Evolutionary conservation across 2,797 vertebrate genomes (phyloP).

Genomic region (Hypotaenidia philippensis): DNA sequence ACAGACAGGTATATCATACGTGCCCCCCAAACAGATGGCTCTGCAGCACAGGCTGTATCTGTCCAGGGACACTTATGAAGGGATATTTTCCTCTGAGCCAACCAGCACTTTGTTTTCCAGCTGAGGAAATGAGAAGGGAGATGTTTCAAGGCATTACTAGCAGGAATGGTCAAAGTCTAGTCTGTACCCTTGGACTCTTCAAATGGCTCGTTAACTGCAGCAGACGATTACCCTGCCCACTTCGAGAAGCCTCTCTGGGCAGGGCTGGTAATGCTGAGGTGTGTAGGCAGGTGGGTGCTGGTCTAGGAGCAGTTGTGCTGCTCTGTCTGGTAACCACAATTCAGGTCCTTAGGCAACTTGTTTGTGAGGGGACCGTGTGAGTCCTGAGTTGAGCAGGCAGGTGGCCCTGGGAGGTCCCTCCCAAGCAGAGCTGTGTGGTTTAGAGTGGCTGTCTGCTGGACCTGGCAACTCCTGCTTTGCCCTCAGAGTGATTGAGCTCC

Average conservation of each 20-base stretch:
- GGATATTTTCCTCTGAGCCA: not conserved
- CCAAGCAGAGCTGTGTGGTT: not conserved
- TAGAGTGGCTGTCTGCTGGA: not conserved
- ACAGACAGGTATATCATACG: rapidly evolving
- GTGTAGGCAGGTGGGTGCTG: not conserved
- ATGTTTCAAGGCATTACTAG: not conserved
- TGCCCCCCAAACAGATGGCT: not conserved
- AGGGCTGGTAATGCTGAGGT: not conserved
- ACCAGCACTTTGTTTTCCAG: not conserved
- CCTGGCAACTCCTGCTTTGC: not conserved
- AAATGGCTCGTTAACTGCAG: not conserved
- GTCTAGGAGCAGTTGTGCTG: not conserved
- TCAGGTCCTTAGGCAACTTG: not conserved
- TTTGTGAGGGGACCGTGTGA: not conserved
- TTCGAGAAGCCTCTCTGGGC: not conserved
- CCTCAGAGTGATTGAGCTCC: not conserved
- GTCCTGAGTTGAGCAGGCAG: not conserved
- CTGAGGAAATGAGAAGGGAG: not conserved
- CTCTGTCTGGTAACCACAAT: not conserved
- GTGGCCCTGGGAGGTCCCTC: not conserved
- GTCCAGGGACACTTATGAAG: not conserved
- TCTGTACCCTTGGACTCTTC: not conserved
- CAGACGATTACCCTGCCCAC: not conserved
- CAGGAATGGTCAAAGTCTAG: not conserved
- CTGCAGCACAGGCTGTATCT: not conserved